Conservation (phyloP, 1,140 invertebrate genomes). For the Zaprionus camerounensis region DNA sequence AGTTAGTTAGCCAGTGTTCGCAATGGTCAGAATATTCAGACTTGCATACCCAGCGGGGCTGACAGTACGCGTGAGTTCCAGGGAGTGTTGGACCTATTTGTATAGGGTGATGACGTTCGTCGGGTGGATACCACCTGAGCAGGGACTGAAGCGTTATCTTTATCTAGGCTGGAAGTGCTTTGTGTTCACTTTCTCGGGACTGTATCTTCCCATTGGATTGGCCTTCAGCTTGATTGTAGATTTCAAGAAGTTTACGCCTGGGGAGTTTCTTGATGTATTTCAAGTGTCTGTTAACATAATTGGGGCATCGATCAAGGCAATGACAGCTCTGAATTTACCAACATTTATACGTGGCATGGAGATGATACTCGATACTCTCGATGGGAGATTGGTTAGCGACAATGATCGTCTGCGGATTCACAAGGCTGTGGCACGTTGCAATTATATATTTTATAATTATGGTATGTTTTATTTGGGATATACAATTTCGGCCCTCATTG, state of each 20-base stretch:
- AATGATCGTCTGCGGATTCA: conserved; percentile 10
- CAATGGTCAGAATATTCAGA: conserved; percentile 7
- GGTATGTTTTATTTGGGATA: too few species aligned
- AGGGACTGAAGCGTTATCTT: background rate
- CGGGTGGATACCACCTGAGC: background rate
- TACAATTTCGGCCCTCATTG: too few species aligned
- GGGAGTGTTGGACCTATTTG: conserved; percentile 12
- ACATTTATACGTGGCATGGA: background rate
- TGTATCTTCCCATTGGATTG: conserved; percentile 21
- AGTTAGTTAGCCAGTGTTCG: background rate
- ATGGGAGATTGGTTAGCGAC: conserved; percentile 8
- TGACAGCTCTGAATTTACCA: background rate
- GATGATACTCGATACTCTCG: background rate
- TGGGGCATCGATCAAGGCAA: conserved; percentile 1
- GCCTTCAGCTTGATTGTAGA: conserved; percentile 1
- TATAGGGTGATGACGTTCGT: background rate
- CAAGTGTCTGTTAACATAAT: conserved; percentile 7
- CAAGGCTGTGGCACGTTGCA: conserved; percentile 4
- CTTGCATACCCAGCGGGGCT: background rate
- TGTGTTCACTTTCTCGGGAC: background rate
- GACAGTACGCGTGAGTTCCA: background rate
- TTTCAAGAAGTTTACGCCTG: conserved; percentile 1
- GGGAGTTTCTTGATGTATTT: background rate
- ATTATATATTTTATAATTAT: background rate
- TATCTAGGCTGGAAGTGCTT: conserved; percentile 1